phyloP scores from a whole-genome alignment of 2,797 vertebrate species.

The Pygocentrus nattereri region DNA sequence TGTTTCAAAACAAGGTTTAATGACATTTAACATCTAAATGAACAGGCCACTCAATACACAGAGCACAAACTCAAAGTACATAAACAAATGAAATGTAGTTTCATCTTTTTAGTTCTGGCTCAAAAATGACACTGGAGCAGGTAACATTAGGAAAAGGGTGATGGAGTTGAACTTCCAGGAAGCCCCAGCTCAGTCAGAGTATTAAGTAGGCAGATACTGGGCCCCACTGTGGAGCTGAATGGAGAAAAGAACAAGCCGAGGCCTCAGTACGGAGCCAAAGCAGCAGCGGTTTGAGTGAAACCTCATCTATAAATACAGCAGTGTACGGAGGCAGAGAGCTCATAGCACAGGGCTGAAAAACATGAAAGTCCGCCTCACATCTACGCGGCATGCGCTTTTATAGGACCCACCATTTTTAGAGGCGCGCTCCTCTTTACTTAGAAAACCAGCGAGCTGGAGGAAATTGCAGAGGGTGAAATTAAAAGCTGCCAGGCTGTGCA shows the following conservation, averaged over 20 bases:
- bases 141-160: neutral
- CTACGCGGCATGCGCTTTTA: constrained; percentile 46
- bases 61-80: too few relatives aligned
- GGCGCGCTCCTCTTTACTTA: constrained; percentile 69
- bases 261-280: constrained; percentile 37
- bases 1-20: too few relatives aligned
- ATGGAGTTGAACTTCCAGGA: neutral
- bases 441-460: constrained; percentile 68
- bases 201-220: constrained; percentile 4
- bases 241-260: constrained; percentile 24
- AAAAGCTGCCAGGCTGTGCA: constrained; percentile 69
- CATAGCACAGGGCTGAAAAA: constrained; percentile 36
- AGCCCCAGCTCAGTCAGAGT: constrained; percentile 5
- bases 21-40: too few relatives aligned
- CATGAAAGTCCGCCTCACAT: constrained; percentile 59
- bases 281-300: constrained; percentile 48
- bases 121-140: neutral
- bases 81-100: too few relatives aligned
- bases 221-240: constrained; percentile 24
- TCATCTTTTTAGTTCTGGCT: neutral
- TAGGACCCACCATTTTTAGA: constrained; percentile 57
- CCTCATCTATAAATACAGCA: constrained; percentile 61
- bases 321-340: constrained; percentile 46
- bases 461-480: constrained; percentile 72
- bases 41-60: too few relatives aligned